Base-by-base conservation (phyloP, 1,140 invertebrate species). In the Heliconius hewitsoni region DNA sequence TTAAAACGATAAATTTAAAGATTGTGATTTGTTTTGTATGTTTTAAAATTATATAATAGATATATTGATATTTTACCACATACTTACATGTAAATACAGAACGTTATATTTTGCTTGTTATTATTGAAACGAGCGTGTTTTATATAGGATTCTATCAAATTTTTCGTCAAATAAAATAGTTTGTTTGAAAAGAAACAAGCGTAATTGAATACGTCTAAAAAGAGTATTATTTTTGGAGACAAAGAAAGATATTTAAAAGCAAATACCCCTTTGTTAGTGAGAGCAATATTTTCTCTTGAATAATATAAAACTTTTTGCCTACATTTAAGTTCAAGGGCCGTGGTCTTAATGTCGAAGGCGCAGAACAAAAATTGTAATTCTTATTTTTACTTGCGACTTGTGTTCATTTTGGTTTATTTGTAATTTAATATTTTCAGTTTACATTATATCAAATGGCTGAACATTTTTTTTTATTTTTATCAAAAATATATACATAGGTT, bases 201-300 rank as follows among this genome's bases (percentile, higher is more conserved):
- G 60, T 66, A 66, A 66, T 66, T 66, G 60, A 66, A 66, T 27
- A 66, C 60, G 60, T 66, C 60, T 66, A 66, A 66, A 66, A 66
- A 27, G 60, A 66, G 27, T 66, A 66, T 66, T 66, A 30, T 66
- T 66, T 66, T 66, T 13, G 23, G 60, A 66, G 60, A 66, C 60
- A 66, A 66, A 66, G 60, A 66, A 66, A 66, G 23, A 66, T 66
- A 66, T 66, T 66, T 66, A 66, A 66, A 30, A 66, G 60, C 60
- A 66, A 66, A 66, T 66, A 66, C 60, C 27, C 60, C 60, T 66
- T 66, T 66, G 60, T 66, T 66, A 66, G 27, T 66, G 27, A 11
- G 60, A 30, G 60, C 60, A 66, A 66, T 66, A 66, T 66, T 66
- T 66, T 66, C 60, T 66, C 4, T 66, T 66, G 60, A 66, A 66